Base-by-base conservation (phyloP, 1,140 invertebrate genomes). In the Apis laboriosa region DNA sequence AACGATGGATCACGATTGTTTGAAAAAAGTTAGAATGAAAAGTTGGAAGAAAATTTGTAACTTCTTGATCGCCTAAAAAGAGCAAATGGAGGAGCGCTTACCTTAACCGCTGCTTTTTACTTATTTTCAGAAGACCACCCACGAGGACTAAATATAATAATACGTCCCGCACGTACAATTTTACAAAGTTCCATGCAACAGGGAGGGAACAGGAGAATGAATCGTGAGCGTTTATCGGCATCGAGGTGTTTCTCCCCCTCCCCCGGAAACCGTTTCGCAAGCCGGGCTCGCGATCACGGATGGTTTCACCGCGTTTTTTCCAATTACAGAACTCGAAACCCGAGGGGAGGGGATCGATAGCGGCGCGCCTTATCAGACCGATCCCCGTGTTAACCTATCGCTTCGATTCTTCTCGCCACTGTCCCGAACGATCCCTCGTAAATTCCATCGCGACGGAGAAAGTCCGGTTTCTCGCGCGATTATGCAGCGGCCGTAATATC, bases 391-490 rank as follows among this genome's bases (percentile, higher is more conserved):
- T 84, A 84, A 43, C 77, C 81, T 83, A 83, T 76, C 81, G 81
- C 81, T 58, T 70, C 63, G 76, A 77, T 72, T 60, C 81, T 61
- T 83, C 81, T 34, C 56, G 58, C 21, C n/a, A 43, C 28, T 24
- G 66, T 78, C 58, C 53, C 34, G 80, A 58, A 11, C 24, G 61
- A 73, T 77, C 61, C 66, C 74, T 74, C 84, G 80, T 85, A 85
- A 85, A 85, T 83, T 83, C 80, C 74, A 56, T 11, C 2, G 61
- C 12, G 61, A 51, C 49, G 80, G 84, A 85, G 84, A 85, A 83
- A 85, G 84, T 85, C 80, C 74, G 68, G 74, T 83, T 84, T 84
- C 72, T 64, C 66, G 73, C n/a, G 49, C 73, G 80, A 85, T 85
- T 85, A 81, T 70, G 64, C 58, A 53, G 70, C 77, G 34, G 58